Conservation (phyloP, 2,797 vertebrate species). For the Gouania willdenowi region DNA sequence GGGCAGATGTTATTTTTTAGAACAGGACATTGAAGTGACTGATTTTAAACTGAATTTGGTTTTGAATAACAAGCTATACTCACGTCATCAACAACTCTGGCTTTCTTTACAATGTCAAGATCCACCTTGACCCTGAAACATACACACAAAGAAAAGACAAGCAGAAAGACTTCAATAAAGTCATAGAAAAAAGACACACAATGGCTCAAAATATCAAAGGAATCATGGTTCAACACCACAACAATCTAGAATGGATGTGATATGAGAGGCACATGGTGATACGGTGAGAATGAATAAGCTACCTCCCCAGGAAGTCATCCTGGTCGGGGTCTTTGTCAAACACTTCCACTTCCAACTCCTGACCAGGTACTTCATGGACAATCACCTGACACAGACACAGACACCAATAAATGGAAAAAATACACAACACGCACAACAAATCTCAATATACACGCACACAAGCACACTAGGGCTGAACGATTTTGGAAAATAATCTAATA, state of each 20-base stretch:
- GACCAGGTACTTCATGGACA: slow-evolving; percentile 93
- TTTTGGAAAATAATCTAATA: too few species aligned
- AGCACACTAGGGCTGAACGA: too few species aligned
- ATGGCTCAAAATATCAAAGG: neutral
- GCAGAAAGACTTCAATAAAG: slow-evolving; percentile 7
- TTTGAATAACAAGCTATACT: slow-evolving; percentile 38
- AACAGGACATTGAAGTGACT: neutral
- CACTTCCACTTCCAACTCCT: slow-evolving; percentile 92
- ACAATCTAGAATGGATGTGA: slow-evolving; percentile 29
- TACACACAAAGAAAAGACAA: slow-evolving; percentile 17
- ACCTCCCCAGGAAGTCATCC: slow-evolving; percentile 96
- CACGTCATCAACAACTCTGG: slow-evolving; percentile 84
- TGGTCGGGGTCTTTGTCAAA: slow-evolving; percentile 96
- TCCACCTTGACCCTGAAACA: slow-evolving; percentile 84
- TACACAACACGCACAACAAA: slow-evolving; percentile 46
- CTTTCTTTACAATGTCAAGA: slow-evolving; percentile 85
- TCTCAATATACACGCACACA: slow-evolving; percentile 45
- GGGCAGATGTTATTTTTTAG: neutral
- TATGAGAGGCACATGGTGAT: slow-evolving; percentile 42
- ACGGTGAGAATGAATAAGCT: slow-evolving; percentile 59
- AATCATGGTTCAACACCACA: slow-evolving; percentile 1
- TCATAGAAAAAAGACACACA: neutral
- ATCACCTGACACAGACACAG: slow-evolving; percentile 80
- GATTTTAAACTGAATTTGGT: neutral
- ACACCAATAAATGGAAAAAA: slow-evolving; percentile 56